Percentiles rank a stretch among this genome's conserved stretches.
These are phyloP conservation scores for Lepetodrilus schrolli DNA, from an alignment of 2,888 invertebrate genomes.

Conservation along the genomic window DNA sequence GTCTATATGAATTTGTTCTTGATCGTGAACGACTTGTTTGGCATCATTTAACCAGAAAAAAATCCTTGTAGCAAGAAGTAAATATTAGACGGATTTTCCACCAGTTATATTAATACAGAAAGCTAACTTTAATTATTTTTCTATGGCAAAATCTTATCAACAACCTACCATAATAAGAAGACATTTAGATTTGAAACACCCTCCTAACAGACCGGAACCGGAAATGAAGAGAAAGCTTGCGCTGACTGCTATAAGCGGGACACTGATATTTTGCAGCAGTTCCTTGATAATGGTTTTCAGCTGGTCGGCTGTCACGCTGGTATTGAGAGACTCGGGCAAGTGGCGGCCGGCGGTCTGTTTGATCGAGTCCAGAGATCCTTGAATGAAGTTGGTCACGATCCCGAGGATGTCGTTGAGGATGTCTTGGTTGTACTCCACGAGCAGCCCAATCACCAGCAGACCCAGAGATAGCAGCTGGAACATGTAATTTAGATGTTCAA, in stretches of 20 bases:
- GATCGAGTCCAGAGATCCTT: not conserved
- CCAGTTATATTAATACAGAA: no score
- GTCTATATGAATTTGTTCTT: no score
- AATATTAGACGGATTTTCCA: no score
- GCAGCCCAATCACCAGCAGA: not conserved
- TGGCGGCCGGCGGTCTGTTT: not conserved
- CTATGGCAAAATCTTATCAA: not conserved
- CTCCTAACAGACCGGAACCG: slow-evolving; percentile 10
- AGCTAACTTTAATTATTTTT: no score
- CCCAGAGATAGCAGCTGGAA: not conserved
- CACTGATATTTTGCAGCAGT: not conserved
- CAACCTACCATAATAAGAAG: slow-evolving; percentile 2
- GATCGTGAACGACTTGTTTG: no score
- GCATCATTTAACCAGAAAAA: no score
- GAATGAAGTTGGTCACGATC: not conserved
- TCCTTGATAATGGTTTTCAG: not conserved
- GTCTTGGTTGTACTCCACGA: not conserved
- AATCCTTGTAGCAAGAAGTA: no score
- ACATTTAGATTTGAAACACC: not conserved
- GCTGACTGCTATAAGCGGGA: slow-evolving; percentile 1
- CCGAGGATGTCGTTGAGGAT: not conserved
- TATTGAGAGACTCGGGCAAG: not conserved
- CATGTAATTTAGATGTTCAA: no score
- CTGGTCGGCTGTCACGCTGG: not conserved
- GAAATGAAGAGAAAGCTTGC: slow-evolving; percentile 20